Evolutionary conservation across 2,888 invertebrate species (phyloP).

Genomic region (Macrosiphum euphorbiae): DNA sequence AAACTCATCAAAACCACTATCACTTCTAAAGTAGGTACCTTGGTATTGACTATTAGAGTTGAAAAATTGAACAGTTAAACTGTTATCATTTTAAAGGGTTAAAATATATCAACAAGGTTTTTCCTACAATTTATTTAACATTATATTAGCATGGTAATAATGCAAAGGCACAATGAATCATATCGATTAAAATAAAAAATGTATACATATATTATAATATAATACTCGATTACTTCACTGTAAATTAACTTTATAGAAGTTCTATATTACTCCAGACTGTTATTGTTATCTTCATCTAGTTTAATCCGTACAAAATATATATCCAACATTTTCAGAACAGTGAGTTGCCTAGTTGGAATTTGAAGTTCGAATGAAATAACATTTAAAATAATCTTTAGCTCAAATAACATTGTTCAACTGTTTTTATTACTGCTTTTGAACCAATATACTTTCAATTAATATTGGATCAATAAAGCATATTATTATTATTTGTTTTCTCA

Average conservation of each 20-base stretch:
- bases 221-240: not conserved
- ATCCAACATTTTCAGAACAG: not conserved
- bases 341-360: no score
- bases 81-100: no score
- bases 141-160: not conserved
- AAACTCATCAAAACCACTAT: not conserved
- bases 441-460: not conserved
- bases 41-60: not conserved
- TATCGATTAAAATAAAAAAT: not conserved
- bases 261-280: not conserved
- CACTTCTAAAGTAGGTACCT: not conserved
- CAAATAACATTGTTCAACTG: not conserved
- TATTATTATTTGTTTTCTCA: not conserved
- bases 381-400: not conserved
- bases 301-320: not conserved
- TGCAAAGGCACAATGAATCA: not conserved
- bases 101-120: no score
- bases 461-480: not conserved
- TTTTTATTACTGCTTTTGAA: not conserved
- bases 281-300: not conserved
- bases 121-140: not conserved
- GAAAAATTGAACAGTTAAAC: no score
- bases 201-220: not conserved
- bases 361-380: not conserved
- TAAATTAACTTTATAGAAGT: not conserved